Conservation (phyloP, 1,140 invertebrate species). For the Papilio xuthus region DNA sequence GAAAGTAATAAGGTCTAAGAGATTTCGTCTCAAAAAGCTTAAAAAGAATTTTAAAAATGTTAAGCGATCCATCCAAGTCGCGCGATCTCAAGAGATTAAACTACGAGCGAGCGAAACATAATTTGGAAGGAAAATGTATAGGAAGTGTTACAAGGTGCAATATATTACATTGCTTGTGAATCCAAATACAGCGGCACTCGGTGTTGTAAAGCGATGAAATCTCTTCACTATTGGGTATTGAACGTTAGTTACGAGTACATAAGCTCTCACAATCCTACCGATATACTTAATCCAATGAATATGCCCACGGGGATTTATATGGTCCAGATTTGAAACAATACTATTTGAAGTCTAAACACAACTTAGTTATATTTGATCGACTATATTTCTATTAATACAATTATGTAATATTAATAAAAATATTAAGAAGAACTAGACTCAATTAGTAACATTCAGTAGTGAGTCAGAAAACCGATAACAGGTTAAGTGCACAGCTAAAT, state of each 20-base stretch:
- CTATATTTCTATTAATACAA: no score
- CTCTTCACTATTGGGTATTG: not conserved
- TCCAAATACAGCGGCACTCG: not conserved
- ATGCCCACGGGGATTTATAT: not conserved
- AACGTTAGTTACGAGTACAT: not conserved
- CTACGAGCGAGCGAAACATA: not conserved
- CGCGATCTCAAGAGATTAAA: constrained; percentile 19
- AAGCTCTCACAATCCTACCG: not conserved
- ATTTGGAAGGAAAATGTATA: constrained; percentile 5
- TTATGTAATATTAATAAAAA: no score
- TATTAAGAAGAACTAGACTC: no score
- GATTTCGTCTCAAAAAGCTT: not conserved
- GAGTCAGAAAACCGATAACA: constrained; percentile 8
- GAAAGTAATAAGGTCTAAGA: not conserved
- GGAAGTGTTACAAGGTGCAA: not conserved
- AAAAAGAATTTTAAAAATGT: constrained; percentile 12
- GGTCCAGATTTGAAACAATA: not conserved
- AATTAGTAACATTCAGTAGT: not conserved
- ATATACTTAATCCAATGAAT: not conserved
- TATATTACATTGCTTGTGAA: not conserved
- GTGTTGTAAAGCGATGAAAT: not conserved
- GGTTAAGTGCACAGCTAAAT: constrained; percentile 13
- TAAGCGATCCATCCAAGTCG: constrained; percentile 13
- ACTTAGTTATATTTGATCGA: no score
- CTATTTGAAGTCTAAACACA: not conserved